Evolutionary conservation across 2,797 vertebrate genomes (phyloP).

Genomic region (Coranthus polyacanthus): DNA sequence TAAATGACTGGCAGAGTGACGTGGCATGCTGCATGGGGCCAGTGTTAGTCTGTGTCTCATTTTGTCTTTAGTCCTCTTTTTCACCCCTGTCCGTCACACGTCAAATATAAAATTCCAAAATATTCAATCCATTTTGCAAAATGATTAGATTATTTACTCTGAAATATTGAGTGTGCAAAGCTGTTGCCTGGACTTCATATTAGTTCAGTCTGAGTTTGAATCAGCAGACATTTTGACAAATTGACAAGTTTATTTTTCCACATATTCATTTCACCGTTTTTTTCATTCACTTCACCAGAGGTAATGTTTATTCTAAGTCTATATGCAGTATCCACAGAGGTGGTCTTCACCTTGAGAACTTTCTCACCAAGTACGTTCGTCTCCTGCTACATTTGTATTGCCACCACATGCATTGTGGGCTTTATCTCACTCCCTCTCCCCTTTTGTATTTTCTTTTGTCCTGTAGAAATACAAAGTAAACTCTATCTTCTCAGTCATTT

Average conservation of each 20-base stretch:
- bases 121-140: constrained; percentile 1
- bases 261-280: constrained; percentile 13
- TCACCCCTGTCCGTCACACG: constrained; percentile 1
- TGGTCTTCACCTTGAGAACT: constrained; percentile 45
- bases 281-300: constrained; percentile 7
- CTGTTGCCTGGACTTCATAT: constrained; percentile 15
- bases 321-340: constrained; percentile 33
- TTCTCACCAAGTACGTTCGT: constrained; percentile 24
- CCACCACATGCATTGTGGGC: constrained; percentile 14
- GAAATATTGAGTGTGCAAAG: constrained; percentile 12
- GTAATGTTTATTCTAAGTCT: constrained; percentile 24
- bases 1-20: constrained; percentile 52
- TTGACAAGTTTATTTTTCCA: constrained; percentile 8
- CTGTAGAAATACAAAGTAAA: constrained; percentile 30
- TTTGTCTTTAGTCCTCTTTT: not conserved
- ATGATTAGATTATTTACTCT: constrained; percentile 22
- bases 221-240: constrained; percentile 4
- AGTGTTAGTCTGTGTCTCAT: constrained; percentile 8
- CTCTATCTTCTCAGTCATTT: constrained; percentile 6
- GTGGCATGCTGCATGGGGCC: constrained; percentile 4
- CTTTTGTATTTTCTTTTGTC: constrained; percentile 1
- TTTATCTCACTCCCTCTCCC: constrained; percentile 15
- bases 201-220: constrained; percentile 1
- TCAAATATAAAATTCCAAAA: constrained; percentile 21
- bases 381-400: constrained; percentile 19